Base-by-base conservation (phyloP, 2,797 vertebrate species). In the Microtus obscurus region DNA sequence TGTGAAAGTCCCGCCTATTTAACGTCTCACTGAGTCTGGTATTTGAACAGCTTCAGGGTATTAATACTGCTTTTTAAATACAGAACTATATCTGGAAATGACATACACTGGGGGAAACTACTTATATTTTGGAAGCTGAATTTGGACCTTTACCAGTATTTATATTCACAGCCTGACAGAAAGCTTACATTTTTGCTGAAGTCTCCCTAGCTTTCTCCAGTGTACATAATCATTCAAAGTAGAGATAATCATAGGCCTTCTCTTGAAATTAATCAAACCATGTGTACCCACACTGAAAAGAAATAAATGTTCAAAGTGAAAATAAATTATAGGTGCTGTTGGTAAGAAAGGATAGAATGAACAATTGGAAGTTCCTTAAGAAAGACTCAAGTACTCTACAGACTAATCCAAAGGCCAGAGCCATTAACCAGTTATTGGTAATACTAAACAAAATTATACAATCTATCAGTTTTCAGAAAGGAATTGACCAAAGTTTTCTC, bases 241-340 rank as follows among this genome's bases (percentile, higher is more conserved):
- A 61, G 87, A 83, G 87, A 67, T 69, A 51, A 76, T 31, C 79
- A 8, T 65, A 89, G 31, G 21, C 59, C 34, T 95, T 95, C 77
- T 89, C n/a, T 90, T 93, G 88, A 92, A 29, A 89, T 74, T 9
- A 82, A 19, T 73, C 56, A 93, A 94, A 83, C 29, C 34, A 25
- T 86, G 56, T 91, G 93, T 71, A 85, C 73, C 77, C 76, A 95
- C 27, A 86, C 61, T 48, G 89, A 94, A 90, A 59, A 92, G 31
- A 96, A 89, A 78, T 91, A 59, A 74, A 63, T 85, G 31, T 91
- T 74, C 17, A 27, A 82, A 76, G 16, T 79, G 56, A 73, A 63
- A 65, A 94, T 10, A 86, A 87, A 37, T 69, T 45, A 51, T 19
- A 93, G n/a, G 61, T 53, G 19, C 43, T 76, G 17, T 88, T 88